Evolutionary conservation across 1,140 invertebrate species (phyloP).

Genomic region (Drosophila nannoptera): DNA sequence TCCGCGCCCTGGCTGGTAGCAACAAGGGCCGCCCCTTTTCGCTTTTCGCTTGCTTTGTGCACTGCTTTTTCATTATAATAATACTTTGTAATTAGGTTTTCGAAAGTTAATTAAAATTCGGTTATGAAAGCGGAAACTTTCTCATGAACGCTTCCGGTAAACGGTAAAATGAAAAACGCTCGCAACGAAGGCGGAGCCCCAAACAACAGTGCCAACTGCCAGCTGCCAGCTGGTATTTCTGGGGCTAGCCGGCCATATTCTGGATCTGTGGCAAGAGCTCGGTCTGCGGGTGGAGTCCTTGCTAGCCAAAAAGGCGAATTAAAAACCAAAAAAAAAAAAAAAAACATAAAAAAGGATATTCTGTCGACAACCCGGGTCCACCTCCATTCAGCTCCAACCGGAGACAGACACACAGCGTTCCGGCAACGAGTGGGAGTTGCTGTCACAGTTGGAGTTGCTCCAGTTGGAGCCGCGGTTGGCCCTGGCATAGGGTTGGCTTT

Average conservation of each 20-base stretch:
- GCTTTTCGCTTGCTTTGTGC: conserved; percentile 62
- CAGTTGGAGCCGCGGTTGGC: no score
- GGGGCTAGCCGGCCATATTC: neutral
- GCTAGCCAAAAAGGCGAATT: conserved; percentile 56
- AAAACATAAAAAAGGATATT: conserved; percentile 34
- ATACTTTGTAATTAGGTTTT: conserved; percentile 80
- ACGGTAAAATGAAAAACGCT: conserved; percentile 67
- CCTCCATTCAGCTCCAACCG: conserved; percentile 30
- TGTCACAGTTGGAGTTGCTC: no score
- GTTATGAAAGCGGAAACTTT: conserved; percentile 79
- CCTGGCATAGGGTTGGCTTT: neutral
- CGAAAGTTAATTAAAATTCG: conserved; percentile 80
- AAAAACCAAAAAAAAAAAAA: conserved; percentile 19
- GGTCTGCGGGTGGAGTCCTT: conserved; percentile 22
- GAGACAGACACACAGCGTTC: conserved; percentile 34
- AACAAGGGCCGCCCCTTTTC: conserved; percentile 18
- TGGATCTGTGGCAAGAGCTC: conserved; percentile 23
- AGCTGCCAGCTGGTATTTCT: conserved; percentile 6
- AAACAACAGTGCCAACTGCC: conserved; percentile 3
- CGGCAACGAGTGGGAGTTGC: conserved; percentile 14
- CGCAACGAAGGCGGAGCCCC: conserved; percentile 47
- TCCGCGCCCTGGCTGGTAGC: conserved; percentile 11
- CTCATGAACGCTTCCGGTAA: conserved; percentile 78
- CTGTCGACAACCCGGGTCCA: neutral
- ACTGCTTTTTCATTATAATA: conserved; percentile 79